phyloP scores from a whole-genome alignment of 2,797 vertebrate species.

The Falco naumanni region DNA sequence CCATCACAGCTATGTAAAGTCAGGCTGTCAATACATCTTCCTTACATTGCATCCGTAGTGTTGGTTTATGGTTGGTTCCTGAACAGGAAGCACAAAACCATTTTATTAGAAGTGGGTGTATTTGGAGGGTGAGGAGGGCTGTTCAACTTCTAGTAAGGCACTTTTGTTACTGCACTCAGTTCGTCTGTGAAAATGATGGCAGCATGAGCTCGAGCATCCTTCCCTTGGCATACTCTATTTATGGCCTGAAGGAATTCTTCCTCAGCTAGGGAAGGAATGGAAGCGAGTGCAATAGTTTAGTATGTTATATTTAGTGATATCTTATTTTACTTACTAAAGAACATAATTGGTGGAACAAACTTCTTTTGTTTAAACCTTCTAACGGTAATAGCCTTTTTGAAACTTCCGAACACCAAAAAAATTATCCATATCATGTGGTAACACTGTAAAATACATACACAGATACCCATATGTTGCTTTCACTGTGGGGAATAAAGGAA shows the following conservation, averaged over 20 bases:
- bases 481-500: not conserved
- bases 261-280: not conserved
- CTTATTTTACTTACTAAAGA: not conserved
- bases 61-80: not conserved
- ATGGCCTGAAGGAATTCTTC: not conserved
- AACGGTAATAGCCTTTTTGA: not conserved
- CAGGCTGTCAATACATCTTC: not conserved
- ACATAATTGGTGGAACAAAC: not conserved
- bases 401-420: not conserved
- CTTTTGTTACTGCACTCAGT: not conserved
- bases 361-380: not conserved
- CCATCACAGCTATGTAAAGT: not conserved
- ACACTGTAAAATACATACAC: not conserved
- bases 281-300: not conserved
- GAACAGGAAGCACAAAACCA: not conserved
- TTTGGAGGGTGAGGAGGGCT: not conserved
- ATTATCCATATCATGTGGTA: not conserved
- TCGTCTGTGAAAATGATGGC: not conserved
- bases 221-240: not conserved
- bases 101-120: not conserved
- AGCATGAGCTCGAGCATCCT: not conserved
- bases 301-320: not conserved
- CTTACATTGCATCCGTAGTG: not conserved
- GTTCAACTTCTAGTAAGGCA: not conserved
- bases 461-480: not conserved